Base-by-base conservation (phyloP, 2,888 invertebrate species). In the Xestia sexstrigata region DNA sequence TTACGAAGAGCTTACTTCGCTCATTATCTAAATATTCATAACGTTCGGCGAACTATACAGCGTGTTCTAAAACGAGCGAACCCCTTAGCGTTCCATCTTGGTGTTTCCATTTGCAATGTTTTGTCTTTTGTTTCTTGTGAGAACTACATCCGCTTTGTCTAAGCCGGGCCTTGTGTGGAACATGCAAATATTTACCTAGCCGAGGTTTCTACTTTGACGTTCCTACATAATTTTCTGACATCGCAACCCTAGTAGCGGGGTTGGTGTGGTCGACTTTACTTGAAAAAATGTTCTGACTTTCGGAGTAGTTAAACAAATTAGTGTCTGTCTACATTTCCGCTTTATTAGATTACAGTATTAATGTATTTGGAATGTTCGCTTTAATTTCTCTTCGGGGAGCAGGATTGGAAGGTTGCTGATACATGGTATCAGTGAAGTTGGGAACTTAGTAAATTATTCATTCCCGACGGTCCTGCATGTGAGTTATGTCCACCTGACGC, bases 111-210 rank as follows among this genome's bases (percentile, higher is more conserved):
- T 94, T 89, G 89, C 89, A 89, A 89, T 92, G 92, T 94, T 93
- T 92, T 92, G 91, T 91, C 94, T 95, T 95, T 95, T 95, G 95
- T 95, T 94, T 92, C 93, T 93, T 91, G 91, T 83, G 89, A 91
- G 90, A 87, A 91, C 91, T 92, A 91, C 93, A 90, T 91, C 91
- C 90, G 91, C 93, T 93, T 94, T 94, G 94, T 95, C 91, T 93
- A 90, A 92, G 91, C 90, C 86, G 87, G 79, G 87, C 90, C 91
- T 93, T 92, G 93, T 93, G 92, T 90, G 91, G 90, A 91, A 89
- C 90, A 93, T 92, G 93, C 92, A 93, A 94, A 95, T 94, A 92
- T 96, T 95, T 95, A 90, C 91, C 91, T 91, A 90, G 90, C 88
- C 89, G 92, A 90, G 93, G 93, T 92, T 92, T 92, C 90, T 89